Conservation (phyloP, 2,888 invertebrate genomes). For the Sepioteuthis lessoniana region DNA sequence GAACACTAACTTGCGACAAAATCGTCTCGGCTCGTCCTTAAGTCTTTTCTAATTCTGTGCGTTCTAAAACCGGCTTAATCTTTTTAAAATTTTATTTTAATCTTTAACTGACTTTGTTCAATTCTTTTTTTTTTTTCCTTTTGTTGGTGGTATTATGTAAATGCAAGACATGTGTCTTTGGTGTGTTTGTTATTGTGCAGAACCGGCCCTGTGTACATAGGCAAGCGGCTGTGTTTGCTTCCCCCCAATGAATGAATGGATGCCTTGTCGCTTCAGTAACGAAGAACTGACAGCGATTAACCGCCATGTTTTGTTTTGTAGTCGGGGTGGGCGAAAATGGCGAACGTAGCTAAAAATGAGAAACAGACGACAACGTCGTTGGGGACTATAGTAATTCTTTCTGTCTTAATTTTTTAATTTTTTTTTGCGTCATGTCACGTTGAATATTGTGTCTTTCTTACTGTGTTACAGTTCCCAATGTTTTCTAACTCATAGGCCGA, state of each 20-base stretch:
- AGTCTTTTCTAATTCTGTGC: background rate
- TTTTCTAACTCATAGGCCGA: background rate
- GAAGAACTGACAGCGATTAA: background rate
- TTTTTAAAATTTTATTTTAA: background rate
- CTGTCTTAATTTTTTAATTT: background rate
- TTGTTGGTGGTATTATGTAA: background rate
- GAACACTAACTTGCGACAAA: no score
- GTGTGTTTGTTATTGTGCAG: background rate
- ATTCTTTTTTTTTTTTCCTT: background rate
- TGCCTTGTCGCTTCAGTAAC: background rate
- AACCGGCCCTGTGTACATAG: background rate
- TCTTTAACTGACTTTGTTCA: background rate
- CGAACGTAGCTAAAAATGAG: background rate
- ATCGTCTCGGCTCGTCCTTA: background rate
- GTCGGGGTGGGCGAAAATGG: background rate
- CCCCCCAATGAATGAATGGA: background rate
- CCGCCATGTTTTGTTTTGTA: conserved; percentile 33
- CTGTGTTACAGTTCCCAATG: background rate
- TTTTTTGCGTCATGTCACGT: background rate
- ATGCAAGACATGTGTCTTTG: background rate
- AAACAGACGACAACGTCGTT: no score
- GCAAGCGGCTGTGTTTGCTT: conserved; percentile 14
- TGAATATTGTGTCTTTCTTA: background rate
- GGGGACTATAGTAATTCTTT: background rate
- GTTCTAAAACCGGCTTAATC: background rate